Conservation (phyloP, 2,113 vertebrate species). For the Eurypyga helias region DNA sequence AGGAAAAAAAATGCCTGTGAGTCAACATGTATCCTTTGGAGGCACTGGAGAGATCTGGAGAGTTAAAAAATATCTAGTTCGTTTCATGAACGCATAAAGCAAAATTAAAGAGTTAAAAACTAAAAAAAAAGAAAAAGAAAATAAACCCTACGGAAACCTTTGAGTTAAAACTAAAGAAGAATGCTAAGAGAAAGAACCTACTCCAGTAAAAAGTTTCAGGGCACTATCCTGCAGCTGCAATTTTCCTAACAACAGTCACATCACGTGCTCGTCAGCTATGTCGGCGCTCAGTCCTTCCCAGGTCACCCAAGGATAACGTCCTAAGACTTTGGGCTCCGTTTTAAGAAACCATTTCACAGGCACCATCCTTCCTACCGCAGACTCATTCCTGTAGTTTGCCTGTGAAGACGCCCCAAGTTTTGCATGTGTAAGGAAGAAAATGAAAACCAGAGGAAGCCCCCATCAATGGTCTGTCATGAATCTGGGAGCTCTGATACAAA, state of each 20-base stretch:
- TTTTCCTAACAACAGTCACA: background rate
- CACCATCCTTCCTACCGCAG: background rate
- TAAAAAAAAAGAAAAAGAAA: no score
- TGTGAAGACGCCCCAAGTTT: background rate
- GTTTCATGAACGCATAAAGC: background rate
- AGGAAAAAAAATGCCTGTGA: conserved; percentile 6
- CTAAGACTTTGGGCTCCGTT: background rate
- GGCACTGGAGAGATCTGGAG: conserved; percentile 5
- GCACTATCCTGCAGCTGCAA: background rate
- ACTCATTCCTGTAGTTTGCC: conserved; percentile 20
- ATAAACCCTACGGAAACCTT: background rate
- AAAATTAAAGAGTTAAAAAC: background rate
- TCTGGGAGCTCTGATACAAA: background rate
- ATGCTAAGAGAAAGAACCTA: background rate
- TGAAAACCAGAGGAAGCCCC: conserved; percentile 41
- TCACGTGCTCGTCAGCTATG: background rate
- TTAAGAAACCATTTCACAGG: conserved; percentile 21
- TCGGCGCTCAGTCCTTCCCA: background rate
- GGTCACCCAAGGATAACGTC: conserved; percentile 61
- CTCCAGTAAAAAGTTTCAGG: background rate
- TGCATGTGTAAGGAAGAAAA: conserved; percentile 47
- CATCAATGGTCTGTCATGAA: background rate
- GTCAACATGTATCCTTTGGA: conserved; percentile 11
- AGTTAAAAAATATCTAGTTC: background rate
- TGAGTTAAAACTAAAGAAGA: conserved; percentile 2